phyloP scores from a whole-genome alignment of 2,797 vertebrate species.

The Buphagus erythrorhynchus region DNA sequence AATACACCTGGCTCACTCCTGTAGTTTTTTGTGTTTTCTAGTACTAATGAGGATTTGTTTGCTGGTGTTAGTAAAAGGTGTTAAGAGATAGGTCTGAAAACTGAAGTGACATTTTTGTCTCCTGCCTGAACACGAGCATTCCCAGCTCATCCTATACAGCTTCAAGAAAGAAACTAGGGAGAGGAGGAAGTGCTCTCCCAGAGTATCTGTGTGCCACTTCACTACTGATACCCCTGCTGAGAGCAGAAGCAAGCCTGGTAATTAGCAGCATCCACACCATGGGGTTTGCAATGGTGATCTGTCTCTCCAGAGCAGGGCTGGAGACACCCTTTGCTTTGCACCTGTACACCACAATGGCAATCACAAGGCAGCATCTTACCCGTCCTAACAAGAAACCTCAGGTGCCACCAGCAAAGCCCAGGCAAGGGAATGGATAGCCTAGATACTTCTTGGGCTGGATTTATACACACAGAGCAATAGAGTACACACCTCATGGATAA shows the following conservation, averaged over 20 bases:
- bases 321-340: neutral
- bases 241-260: neutral
- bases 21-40: neutral
- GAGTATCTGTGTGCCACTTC: neutral
- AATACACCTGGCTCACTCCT: neutral
- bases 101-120: neutral
- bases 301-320: neutral
- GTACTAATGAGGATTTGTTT: neutral
- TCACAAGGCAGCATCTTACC: neutral
- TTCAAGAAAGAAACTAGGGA: neutral
- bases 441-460: neutral
- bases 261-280: neutral
- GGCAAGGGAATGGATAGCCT: neutral
- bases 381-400: neutral
- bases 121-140: neutral
- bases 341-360: neutral
- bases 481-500: neutral
- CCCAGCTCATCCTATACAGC: neutral
- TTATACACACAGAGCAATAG: neutral
- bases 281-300: neutral
- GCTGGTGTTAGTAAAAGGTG: neutral
- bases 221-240: neutral
- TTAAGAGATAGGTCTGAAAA: neutral
- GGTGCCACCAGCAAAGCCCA: neutral
- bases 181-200: neutral